Evolutionary conservation across 2,888 invertebrate genomes (phyloP).

Genomic region (Papilio protenor): DNA sequence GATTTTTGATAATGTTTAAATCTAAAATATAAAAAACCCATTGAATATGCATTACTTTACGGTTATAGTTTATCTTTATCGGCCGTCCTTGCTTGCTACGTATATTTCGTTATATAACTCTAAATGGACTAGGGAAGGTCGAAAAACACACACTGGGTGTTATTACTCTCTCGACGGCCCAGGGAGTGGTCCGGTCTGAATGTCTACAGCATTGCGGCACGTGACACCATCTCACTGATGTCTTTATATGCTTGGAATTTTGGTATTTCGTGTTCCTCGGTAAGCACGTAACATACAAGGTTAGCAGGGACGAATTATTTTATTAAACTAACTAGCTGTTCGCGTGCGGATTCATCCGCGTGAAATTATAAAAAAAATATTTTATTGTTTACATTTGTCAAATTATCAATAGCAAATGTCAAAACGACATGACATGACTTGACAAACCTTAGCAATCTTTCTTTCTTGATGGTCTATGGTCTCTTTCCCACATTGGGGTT

Average conservation of each 20-base stretch:
- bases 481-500: too few relatives aligned
- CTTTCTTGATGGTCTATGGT: too few relatives aligned
- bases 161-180: slow-evolving; percentile 36
- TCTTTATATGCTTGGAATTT: slow-evolving; percentile 24
- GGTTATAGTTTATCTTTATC: not conserved
- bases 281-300: not conserved
- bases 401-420: too few relatives aligned
- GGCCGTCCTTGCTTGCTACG: not conserved
- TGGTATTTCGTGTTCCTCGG: not conserved
- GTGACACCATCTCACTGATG: slow-evolving; percentile 49
- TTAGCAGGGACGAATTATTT: not conserved
- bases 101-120: not conserved
- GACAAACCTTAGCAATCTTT: too few relatives aligned
- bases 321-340: too few relatives aligned
- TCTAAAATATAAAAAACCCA: not conserved
- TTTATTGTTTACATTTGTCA: too few relatives aligned
- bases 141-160: slow-evolving; percentile 58
- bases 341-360: too few relatives aligned
- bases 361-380: too few relatives aligned
- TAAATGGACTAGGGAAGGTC: not conserved
- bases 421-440: too few relatives aligned
- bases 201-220: slow-evolving; percentile 73
- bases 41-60: not conserved
- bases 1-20: not conserved
- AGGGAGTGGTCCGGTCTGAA: slow-evolving; percentile 58